Evolutionary conservation across 2,113 vertebrate species (phyloP).

Genomic region (Plestiodon gilberti): DNA sequence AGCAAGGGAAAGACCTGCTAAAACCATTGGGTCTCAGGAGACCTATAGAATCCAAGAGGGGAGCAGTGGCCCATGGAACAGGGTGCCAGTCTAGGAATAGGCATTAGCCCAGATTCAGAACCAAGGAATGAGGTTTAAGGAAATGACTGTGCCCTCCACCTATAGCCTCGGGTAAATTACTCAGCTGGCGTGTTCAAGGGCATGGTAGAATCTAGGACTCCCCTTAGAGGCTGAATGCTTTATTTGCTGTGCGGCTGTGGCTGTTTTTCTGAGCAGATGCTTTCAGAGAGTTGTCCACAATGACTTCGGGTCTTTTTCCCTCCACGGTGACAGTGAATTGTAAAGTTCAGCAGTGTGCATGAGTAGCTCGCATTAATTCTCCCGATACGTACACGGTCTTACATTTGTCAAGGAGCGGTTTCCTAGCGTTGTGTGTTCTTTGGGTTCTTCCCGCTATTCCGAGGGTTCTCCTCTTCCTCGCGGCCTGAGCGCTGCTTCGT

Average conservation of each 20-base stretch:
- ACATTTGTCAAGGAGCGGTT: background rate
- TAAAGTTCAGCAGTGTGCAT: conserved; percentile 47
- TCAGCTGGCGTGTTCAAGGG: background rate
- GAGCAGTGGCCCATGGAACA: background rate
- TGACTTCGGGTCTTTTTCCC: conserved; percentile 59
- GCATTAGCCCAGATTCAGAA: background rate
- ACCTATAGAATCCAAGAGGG: background rate
- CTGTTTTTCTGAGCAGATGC: conserved; percentile 58
- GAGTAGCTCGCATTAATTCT: conserved; percentile 50
- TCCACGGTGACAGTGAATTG: conserved; percentile 51
- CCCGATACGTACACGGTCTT: conserved; percentile 14
- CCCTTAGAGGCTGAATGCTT: conserved; percentile 7
- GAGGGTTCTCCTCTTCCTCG: background rate
- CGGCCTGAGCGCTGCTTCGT: background rate
- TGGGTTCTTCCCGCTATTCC: background rate
- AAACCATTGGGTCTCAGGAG: background rate
- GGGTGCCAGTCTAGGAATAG: background rate
- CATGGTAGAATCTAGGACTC: background rate
- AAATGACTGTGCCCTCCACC: background rate
- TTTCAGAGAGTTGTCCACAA: conserved; percentile 44
- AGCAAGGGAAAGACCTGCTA: background rate
- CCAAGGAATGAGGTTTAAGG: background rate
- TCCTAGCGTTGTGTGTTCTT: background rate
- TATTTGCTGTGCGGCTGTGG: conserved; percentile 38
- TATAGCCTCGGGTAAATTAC: background rate